Percentiles rank a stretch among this genome's conserved stretches.
These are phyloP conservation scores for Carpatolechia fugitivella DNA, from an alignment of 2,888 invertebrate genomes.

Conservation along the genomic window DNA sequence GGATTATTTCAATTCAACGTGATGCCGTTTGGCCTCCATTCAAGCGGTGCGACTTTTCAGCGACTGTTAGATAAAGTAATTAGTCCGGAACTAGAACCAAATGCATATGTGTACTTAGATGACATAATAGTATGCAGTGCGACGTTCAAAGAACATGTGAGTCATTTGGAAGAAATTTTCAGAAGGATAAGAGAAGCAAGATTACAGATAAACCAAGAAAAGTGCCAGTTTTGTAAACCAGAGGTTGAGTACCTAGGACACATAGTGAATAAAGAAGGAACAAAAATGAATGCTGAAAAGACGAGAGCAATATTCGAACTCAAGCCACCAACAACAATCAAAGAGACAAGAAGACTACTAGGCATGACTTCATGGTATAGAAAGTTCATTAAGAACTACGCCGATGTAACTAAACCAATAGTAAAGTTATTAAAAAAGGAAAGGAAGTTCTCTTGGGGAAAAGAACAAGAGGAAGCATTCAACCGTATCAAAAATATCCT, in stretches of 20 bases:
- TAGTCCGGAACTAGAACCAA: conserved; percentile 27
- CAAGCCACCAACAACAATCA: neutral
- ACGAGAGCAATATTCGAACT: neutral
- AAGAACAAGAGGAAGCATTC: neutral
- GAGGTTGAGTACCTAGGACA: neutral
- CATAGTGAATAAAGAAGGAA: neutral
- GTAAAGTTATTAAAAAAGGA: neutral
- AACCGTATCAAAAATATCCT: neutral
- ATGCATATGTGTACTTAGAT: conserved; percentile 28
- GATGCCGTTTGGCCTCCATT: too few relatives aligned
- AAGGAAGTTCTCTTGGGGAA: neutral
- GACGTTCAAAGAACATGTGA: too few relatives aligned
- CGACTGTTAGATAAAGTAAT: conserved; percentile 27
- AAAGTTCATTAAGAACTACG: neutral
- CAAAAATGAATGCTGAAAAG: neutral
- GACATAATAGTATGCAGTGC: conserved; percentile 21
- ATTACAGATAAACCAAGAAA: neutral
- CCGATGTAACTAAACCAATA: neutral
- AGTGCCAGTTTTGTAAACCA: neutral
- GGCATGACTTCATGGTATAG: neutral
- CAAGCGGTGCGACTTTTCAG: conserved; percentile 26
- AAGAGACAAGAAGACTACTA: neutral
- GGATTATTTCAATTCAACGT: conserved; percentile 33
- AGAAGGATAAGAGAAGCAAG: too few relatives aligned
- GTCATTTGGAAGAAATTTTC: too few relatives aligned